phyloP scores from a whole-genome alignment of 2,888 invertebrate genomes.

The Brachyopa scutellaris region DNA sequence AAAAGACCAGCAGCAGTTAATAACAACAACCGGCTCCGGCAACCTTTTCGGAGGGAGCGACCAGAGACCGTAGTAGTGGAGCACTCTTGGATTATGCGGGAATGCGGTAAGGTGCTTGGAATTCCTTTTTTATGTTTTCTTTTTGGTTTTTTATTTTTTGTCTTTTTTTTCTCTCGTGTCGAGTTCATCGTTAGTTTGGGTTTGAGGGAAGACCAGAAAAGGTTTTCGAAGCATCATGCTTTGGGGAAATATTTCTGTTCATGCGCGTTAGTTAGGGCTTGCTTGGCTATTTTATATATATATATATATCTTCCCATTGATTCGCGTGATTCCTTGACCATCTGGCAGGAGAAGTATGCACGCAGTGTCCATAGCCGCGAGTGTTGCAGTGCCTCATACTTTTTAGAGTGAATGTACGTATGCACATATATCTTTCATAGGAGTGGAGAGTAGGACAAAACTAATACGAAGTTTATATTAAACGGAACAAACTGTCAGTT shows the following conservation, averaged over 20 bases:
- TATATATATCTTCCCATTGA: slow-evolving; percentile 1
- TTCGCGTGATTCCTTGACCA: slow-evolving; percentile 62
- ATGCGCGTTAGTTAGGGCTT: slow-evolving; percentile 42
- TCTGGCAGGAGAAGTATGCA: slow-evolving; percentile 63
- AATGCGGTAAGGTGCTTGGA: slow-evolving; percentile 73
- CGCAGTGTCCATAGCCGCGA: slow-evolving; percentile 59
- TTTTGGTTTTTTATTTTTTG: slow-evolving; percentile 24
- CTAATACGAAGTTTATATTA: too few relatives aligned
- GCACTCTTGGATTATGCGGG: slow-evolving; percentile 71
- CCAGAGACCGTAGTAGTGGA: slow-evolving; percentile 49
- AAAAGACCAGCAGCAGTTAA: slow-evolving; percentile 73
- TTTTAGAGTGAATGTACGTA: slow-evolving; percentile 53
- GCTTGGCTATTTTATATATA: too few relatives aligned
- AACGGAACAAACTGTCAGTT: too few relatives aligned
- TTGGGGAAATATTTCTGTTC: slow-evolving; percentile 45
- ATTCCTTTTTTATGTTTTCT: slow-evolving; percentile 72
- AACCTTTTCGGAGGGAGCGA: slow-evolving; percentile 37
- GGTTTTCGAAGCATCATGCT: slow-evolving; percentile 35
- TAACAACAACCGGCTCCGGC: slow-evolving; percentile 65
- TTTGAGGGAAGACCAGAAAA: slow-evolving; percentile 53
- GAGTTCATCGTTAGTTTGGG: slow-evolving; percentile 17
- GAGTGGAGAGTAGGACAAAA: too few relatives aligned
- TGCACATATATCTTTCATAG: too few relatives aligned
- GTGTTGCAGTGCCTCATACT: slow-evolving; percentile 63
- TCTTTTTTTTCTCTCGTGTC: slow-evolving; percentile 4